Conservation (phyloP, 2,888 invertebrate genomes). For the Amphipoea lucens region DNA sequence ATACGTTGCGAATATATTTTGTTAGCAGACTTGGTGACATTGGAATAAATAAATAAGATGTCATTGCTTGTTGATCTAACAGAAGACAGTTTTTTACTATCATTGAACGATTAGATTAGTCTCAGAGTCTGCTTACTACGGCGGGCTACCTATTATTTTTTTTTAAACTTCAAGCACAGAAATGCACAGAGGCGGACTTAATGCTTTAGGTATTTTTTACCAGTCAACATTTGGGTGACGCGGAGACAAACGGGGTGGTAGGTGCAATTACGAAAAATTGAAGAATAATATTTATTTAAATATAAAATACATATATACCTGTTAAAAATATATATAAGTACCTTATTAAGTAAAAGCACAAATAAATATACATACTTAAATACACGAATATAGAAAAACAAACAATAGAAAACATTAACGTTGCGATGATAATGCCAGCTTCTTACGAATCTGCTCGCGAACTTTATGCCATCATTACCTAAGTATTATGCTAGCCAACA, state of each 20-base stretch:
- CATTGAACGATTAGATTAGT: not conserved
- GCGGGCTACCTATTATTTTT: too few relatives aligned
- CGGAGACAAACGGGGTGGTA: not conserved
- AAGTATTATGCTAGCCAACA: not conserved
- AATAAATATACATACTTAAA: not conserved
- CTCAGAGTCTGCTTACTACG: not conserved
- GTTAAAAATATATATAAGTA: too few relatives aligned
- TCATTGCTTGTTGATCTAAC: not conserved
- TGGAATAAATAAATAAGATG: not conserved
- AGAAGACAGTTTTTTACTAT: not conserved
- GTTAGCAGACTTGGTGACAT: not conserved
- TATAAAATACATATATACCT: not conserved
- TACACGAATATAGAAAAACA: not conserved
- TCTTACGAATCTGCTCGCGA: not conserved
- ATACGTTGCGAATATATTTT: slow-evolving; percentile 47
- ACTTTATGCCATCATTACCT: not conserved
- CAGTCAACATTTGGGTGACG: not conserved
- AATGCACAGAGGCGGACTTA: not conserved
- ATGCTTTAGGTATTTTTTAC: not conserved
- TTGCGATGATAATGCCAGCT: not conserved
- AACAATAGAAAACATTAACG: not conserved
- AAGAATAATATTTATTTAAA: not conserved
- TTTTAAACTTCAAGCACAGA: not conserved
- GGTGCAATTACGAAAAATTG: not conserved
- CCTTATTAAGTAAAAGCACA: too few relatives aligned